phyloP scores from a whole-genome alignment of 2,113 vertebrate species.

The Marcusenius ussheri region DNA sequence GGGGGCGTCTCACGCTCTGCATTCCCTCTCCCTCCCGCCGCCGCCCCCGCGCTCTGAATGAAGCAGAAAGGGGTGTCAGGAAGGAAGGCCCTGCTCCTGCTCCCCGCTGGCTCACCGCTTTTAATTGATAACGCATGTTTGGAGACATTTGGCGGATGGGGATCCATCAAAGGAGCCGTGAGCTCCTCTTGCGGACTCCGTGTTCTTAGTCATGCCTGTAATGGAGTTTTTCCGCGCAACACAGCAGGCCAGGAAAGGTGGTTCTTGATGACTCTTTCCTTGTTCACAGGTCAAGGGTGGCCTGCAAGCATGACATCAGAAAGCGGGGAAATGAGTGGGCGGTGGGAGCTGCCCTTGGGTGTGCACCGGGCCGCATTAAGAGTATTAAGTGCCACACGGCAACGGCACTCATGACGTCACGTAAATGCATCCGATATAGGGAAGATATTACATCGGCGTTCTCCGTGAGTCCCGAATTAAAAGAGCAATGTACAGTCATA shows the following conservation, averaged over 20 bases:
- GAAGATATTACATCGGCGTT: neutral
- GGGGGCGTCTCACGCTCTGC: neutral
- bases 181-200: neutral
- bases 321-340: conserved; percentile 26
- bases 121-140: conserved; percentile 42
- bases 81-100: conserved; percentile 25
- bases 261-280: conserved; percentile 9
- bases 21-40: neutral
- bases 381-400: neutral
- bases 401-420: neutral
- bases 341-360: neutral
- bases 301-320: neutral
- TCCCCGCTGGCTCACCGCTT: conserved; percentile 15
- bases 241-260: neutral
- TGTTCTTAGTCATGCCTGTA: neutral
- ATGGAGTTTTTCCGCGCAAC: neutral
- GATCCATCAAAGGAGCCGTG: neutral
- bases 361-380: neutral
- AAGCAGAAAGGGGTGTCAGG: conserved; percentile 20
- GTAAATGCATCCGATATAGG: neutral
- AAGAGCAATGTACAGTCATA: neutral
- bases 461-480: neutral
- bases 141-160: conserved; percentile 20
- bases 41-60: conserved; percentile 4
- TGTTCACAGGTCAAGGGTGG: conserved; percentile 21